Base-by-base conservation (phyloP, 2,113 vertebrate species). In the Falco punctatus region DNA sequence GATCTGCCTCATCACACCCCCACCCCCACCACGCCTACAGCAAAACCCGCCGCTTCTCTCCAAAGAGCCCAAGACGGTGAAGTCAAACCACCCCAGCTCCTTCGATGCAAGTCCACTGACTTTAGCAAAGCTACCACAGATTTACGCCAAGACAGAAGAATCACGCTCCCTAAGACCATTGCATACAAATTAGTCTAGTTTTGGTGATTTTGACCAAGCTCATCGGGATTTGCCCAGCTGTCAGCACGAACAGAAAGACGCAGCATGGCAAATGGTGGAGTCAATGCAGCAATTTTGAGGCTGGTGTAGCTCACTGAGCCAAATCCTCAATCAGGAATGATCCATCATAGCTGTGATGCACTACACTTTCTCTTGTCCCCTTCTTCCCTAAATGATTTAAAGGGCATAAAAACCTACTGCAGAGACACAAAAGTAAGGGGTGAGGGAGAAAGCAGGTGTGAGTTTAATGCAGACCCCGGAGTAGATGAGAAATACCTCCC, bases 91-190 rank as follows among this genome's bases (percentile, higher is more conserved):
- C 2, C 19, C 24, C 54, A 18, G 13, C 1, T 86, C 58, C 79
- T 86, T 32, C 2, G 0, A 1, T 13, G 28, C 0, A 2, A 66
- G 55, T 3, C 30, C 42, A 26, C 0, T 11, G 57, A 21, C 38
- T 61, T 30, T 2, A 21, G 66, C 66, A 59, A 77, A 55, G 48
- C 35, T 22, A 54, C 22, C 23, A 18, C 15, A 30, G 38, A 33
- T 69, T 38, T 18, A 38, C 66, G 75, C 30, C 38, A 17, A 38
- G 24, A 19, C 0, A 2, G 18, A 54, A 79, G 33, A 57, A 33
- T 8, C 16, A 1, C 0, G 0, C 4, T 64, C 38, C 24, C 15
- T 0, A 4, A 42, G 62, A 59, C 8, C 1, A 1, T 38, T 8
- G 26, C 38, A 46, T 0, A 48, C 16, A 48, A n/a, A 66, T 77